Evolutionary conservation across 2,888 invertebrate genomes (phyloP).

Genomic region (Cynaeus angustus): DNA sequence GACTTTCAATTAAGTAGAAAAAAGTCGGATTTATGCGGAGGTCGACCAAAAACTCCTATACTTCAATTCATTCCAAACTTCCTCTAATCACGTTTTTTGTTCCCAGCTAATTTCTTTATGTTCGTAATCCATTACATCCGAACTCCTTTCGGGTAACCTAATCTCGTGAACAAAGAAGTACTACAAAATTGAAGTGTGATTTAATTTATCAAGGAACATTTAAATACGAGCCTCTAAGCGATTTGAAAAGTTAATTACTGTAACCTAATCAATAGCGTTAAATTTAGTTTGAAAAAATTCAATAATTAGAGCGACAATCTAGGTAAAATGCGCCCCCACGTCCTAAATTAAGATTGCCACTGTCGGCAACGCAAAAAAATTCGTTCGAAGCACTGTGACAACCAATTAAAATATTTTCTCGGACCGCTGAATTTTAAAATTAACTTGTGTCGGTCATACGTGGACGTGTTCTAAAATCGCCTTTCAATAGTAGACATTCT

Average conservation of each 20-base stretch:
- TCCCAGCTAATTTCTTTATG: slow-evolving; percentile 10
- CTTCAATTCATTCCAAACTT: slow-evolving; percentile 23
- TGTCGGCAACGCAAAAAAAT: not conserved
- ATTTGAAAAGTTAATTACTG: not conserved
- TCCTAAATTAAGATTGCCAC: slow-evolving; percentile 10
- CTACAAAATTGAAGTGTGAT: slow-evolving; percentile 15
- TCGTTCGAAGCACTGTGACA: slow-evolving; percentile 3
- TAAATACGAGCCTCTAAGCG: not conserved
- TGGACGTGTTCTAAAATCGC: slow-evolving; percentile 2
- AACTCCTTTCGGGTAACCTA: slow-evolving; percentile 13
- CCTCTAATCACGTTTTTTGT: slow-evolving; percentile 25
- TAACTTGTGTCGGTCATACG: slow-evolving; percentile 23
- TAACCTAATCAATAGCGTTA: not conserved
- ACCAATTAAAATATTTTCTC: slow-evolving; percentile 36
- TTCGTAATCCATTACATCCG: slow-evolving; percentile 23
- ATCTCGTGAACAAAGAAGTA: slow-evolving; percentile 10
- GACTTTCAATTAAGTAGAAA: slow-evolving; percentile 20
- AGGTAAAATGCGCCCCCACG: not conserved
- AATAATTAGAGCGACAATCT: not conserved
- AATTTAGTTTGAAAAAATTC: not conserved
- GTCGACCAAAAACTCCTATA: slow-evolving; percentile 8
- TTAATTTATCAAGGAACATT: slow-evolving; percentile 10
- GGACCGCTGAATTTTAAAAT: slow-evolving; percentile 24
- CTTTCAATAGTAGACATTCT: not conserved
- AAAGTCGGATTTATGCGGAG: slow-evolving; percentile 5